Evolutionary conservation across 2,113 vertebrate species (phyloP).

Genomic region (Arothron firmamentum): DNA sequence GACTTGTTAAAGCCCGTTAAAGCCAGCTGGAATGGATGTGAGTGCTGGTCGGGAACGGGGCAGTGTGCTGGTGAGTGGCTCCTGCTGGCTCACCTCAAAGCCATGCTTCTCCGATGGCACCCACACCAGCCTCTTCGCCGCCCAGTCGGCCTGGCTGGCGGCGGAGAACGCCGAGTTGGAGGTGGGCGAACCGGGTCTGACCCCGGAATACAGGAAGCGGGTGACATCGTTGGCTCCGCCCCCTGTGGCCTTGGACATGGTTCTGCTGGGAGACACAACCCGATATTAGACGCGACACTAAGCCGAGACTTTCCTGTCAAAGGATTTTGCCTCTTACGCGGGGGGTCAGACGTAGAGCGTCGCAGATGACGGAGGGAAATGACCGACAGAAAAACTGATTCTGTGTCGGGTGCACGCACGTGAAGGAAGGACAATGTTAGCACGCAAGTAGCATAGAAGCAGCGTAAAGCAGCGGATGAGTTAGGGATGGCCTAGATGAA

Average conservation of each 20-base stretch:
- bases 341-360: slow-evolving; percentile 22
- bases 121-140: slow-evolving; percentile 79
- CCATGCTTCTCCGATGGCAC: slow-evolving; percentile 81
- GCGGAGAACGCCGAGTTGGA: slow-evolving; percentile 61
- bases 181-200: slow-evolving; percentile 60
- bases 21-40: neutral
- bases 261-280: slow-evolving; percentile 42
- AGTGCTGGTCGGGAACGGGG: slow-evolving; percentile 1
- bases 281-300: neutral
- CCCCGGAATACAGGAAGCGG: slow-evolving; percentile 71
- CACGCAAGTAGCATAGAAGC: slow-evolving; percentile 12
- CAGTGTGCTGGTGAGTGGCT: neutral
- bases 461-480: slow-evolving; percentile 24
- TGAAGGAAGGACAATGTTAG: slow-evolving; percentile 24
- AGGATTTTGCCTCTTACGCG: neutral
- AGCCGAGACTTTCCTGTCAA: neutral
- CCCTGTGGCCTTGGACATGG: slow-evolving; percentile 73
- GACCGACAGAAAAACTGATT: slow-evolving; percentile 41
- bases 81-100: slow-evolving; percentile 72
- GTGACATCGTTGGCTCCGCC: slow-evolving; percentile 73
- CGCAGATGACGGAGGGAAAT: slow-evolving; percentile 1
- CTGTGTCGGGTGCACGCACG: slow-evolving; percentile 12
- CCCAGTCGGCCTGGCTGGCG: slow-evolving; percentile 81
- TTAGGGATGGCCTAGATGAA: slow-evolving; percentile 58
- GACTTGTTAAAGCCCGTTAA: neutral